These are phyloP conservation scores for Pelochelys cantorii DNA, from an alignment of 2,797 vertebrate genomes.

Conservation along the genomic window DNA sequence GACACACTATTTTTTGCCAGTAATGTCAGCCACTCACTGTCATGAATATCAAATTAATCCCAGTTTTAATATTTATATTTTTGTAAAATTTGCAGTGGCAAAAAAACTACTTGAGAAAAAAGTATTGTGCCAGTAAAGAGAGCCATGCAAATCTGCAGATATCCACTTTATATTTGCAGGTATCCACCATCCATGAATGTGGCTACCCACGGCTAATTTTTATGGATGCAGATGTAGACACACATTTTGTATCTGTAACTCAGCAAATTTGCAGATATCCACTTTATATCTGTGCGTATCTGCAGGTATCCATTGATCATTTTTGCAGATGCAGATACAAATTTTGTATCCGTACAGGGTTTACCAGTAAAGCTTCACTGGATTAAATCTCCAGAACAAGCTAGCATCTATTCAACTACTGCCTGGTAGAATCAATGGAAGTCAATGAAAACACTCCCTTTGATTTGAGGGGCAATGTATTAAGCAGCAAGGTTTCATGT, in stretches of 20 bases:
- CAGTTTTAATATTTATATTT: not conserved
- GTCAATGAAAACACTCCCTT: not conserved
- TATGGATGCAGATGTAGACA: no score
- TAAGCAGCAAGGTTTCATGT: not conserved
- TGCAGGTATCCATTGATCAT: no score
- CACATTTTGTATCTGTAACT: no score
- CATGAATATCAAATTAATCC: not conserved
- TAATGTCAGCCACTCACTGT: not conserved
- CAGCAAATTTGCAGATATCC: no score
- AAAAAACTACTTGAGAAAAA: not conserved
- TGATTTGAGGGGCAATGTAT: not conserved
- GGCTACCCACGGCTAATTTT: no score
- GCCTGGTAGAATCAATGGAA: accelerated
- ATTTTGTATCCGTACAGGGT: no score
- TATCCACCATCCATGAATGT: no score
- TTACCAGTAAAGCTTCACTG: not conserved
- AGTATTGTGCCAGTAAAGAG: not conserved
- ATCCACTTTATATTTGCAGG: no score
- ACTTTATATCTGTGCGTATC: no score
- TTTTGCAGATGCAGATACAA: no score
- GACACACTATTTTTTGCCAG: not conserved
- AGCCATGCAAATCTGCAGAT: no score
- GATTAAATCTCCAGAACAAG: not conserved
- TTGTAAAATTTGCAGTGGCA: not conserved
- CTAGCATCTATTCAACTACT: accelerated